Conservation (phyloP, 2,113 vertebrate species). For the Lathamus discolor region DNA sequence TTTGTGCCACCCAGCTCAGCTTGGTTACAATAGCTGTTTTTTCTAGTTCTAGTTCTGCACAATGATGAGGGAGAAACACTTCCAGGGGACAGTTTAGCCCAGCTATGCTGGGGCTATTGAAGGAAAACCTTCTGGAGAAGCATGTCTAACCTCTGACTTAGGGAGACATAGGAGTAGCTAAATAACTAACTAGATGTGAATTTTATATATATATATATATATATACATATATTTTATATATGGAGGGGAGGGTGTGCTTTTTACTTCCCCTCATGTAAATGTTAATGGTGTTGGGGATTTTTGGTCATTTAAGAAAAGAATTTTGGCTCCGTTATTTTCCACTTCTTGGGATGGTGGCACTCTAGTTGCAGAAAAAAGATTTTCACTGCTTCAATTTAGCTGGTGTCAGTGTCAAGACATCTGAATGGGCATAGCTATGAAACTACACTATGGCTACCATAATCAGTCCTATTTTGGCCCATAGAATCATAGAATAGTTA, state of each 20-base stretch:
- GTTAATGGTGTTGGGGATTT: background rate
- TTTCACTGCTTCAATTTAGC: background rate
- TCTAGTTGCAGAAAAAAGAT: background rate
- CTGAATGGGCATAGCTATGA: background rate
- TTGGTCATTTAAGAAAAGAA: background rate
- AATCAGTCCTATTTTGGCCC: background rate
- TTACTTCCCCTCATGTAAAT: background rate
- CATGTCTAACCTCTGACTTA: background rate
- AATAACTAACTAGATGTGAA: background rate
- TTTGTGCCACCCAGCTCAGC: background rate
- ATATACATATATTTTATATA: too few relatives aligned
- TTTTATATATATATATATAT: too few relatives aligned
- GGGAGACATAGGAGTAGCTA: background rate
- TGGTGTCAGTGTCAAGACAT: background rate
- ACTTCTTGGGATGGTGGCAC: background rate
- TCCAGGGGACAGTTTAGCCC: background rate
- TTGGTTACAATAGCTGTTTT: background rate
- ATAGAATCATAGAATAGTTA: too few relatives aligned
- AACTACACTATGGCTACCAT: accelerated
- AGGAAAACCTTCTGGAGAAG: background rate
- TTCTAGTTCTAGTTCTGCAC: background rate
- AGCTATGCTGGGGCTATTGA: background rate
- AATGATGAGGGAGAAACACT: background rate
- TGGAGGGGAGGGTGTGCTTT: background rate
- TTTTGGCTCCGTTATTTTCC: background rate